Evolutionary conservation across 2,888 invertebrate genomes (phyloP).

Genomic region (Spisula subtruncata): DNA sequence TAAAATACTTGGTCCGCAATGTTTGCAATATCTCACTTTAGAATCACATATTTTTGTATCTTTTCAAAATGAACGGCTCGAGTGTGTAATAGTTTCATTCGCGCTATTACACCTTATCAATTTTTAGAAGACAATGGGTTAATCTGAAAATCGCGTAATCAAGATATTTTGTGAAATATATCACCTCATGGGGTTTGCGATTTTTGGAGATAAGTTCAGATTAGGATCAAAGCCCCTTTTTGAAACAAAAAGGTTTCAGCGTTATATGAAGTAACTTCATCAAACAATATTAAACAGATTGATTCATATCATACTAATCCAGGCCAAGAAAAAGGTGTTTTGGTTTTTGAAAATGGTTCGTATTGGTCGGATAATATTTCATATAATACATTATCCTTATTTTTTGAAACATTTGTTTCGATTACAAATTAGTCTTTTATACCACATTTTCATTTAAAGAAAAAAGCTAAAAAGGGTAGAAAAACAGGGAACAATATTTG

Average conservation of each 20-base stretch:
- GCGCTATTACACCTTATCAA: slow-evolving; percentile 70
- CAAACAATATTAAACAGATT: not conserved
- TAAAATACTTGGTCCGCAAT: slow-evolving; percentile 52
- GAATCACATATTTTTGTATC: slow-evolving; percentile 40
- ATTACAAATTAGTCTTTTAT: too few relatives aligned
- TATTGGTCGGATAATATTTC: not conserved
- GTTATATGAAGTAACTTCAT: not conserved
- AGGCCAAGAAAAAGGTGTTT: not conserved
- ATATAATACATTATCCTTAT: not conserved
- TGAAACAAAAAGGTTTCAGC: slow-evolving; percentile 48
- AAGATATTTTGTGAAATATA: slow-evolving; percentile 71
- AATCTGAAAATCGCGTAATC: slow-evolving; percentile 66
- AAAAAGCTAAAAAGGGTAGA: too few relatives aligned
- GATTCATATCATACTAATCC: not conserved
- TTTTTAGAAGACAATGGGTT: slow-evolving; percentile 54
- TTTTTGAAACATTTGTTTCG: not conserved
- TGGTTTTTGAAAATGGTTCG: not conserved
- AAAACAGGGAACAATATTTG: too few relatives aligned
- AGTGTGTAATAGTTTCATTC: slow-evolving; percentile 48
- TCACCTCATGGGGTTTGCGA: slow-evolving; percentile 64
- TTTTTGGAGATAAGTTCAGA: slow-evolving; percentile 45
- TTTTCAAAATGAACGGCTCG: slow-evolving; percentile 36
- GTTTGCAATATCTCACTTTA: slow-evolving; percentile 53
- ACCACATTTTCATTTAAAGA: too few relatives aligned
- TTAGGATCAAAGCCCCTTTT: slow-evolving; percentile 45